Conservation (phyloP, 2,888 invertebrate genomes). For the Eudemis profundana region DNA sequence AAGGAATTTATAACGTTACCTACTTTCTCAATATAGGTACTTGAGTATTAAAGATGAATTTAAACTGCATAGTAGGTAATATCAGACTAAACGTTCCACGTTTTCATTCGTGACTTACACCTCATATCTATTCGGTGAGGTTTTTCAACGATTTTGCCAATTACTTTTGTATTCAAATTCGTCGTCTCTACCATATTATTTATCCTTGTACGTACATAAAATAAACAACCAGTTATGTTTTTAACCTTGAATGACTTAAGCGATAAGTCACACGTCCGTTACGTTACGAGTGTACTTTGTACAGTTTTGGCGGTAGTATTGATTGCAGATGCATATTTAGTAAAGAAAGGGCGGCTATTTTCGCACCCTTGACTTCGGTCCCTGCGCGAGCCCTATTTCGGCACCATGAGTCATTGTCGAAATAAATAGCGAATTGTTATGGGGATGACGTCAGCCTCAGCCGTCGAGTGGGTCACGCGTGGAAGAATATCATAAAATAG, state of each 20-base stretch:
- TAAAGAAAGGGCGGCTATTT: constrained; percentile 23
- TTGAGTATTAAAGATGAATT: too few species aligned
- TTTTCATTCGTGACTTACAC: too few species aligned
- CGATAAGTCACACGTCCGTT: constrained; percentile 36
- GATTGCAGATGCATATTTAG: constrained; percentile 16
- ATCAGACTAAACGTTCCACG: too few species aligned
- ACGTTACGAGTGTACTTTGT: neutral
- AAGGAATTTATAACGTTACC: too few species aligned
- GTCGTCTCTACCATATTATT: constrained; percentile 1
- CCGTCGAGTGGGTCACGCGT: constrained; percentile 48
- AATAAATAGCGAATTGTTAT: constrained; percentile 32
- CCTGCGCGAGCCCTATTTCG: constrained; percentile 37
- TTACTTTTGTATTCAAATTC: constrained; percentile 17
- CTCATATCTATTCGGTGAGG: neutral
- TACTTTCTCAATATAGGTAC: too few species aligned
- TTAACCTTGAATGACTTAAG: constrained; percentile 36
- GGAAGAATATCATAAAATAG: constrained; percentile 41
- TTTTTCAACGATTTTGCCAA: constrained; percentile 4
- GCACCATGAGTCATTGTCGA: constrained; percentile 47
- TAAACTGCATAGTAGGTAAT: too few species aligned
- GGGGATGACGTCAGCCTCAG: constrained; percentile 50
- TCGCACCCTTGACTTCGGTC: constrained; percentile 29
- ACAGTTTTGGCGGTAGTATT: constrained; percentile 1
- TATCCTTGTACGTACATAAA: constrained; percentile 38
- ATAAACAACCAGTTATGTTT: constrained; percentile 39